Percentiles rank a stretch among this genome's conserved stretches.
Conservation (phyloP, 2,888 invertebrate genomes). For the Agrotis puta region DNA sequence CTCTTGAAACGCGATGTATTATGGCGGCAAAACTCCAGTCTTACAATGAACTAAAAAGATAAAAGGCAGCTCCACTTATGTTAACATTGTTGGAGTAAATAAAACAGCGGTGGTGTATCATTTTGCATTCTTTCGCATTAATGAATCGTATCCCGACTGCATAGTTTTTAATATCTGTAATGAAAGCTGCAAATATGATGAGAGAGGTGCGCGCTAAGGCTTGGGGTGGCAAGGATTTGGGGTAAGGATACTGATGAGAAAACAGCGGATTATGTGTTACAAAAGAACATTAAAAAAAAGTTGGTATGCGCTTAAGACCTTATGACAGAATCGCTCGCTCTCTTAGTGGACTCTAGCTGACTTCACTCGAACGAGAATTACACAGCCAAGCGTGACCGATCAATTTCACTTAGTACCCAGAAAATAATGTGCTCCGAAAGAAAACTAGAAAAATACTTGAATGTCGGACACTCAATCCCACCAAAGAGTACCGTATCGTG, state of each 20-base stretch:
- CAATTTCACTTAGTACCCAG: too few relatives aligned
- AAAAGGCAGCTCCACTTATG: background rate
- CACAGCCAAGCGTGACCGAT: too few relatives aligned
- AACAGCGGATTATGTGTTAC: slow-evolving; percentile 22
- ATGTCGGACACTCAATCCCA: too few relatives aligned
- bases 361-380: too few relatives aligned
- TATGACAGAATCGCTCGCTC: too few relatives aligned
- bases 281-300: too few relatives aligned
- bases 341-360: too few relatives aligned
- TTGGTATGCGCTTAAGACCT: too few relatives aligned
- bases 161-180: slow-evolving; percentile 89
- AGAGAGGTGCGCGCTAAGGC: slow-evolving; percentile 70
- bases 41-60: background rate
- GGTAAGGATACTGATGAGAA: slow-evolving; percentile 39
- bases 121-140: slow-evolving; percentile 66
- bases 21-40: background rate
- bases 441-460: too few relatives aligned
- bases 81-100: slow-evolving; percentile 28
- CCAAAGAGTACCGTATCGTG: too few relatives aligned
- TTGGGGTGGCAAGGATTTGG: slow-evolving; percentile 71
- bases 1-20: background rate
- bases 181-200: slow-evolving; percentile 89
- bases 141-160: slow-evolving; percentile 77
- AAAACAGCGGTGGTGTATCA: slow-evolving; percentile 14
- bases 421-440: too few relatives aligned